A percentile compares a stretch with the other conserved stretches of the same genome.
Conservation (phyloP, 2,113 vertebrate genomes). For the Lepus europaeus region DNA sequence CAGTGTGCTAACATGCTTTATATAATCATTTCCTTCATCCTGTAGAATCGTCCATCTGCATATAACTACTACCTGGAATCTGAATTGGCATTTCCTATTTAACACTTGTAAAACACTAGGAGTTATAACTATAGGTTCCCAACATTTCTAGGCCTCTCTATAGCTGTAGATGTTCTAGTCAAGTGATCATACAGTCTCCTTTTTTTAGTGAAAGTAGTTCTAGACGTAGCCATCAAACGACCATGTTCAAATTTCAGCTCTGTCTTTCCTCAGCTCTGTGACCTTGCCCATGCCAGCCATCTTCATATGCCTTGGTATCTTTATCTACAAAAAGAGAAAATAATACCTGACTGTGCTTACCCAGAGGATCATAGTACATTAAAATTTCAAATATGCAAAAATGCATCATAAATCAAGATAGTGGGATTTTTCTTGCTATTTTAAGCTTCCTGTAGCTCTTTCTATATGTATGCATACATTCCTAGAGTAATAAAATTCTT, state of each 20-base stretch:
- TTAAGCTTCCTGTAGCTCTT: neutral
- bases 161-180: neutral
- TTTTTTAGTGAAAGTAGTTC: neutral
- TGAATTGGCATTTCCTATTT: neutral
- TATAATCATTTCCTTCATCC: slow-evolving; percentile 11
- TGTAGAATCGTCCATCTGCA: neutral
- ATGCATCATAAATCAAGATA: neutral
- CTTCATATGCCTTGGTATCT: neutral
- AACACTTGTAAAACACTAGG: neutral
- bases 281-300: neutral
- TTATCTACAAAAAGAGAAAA: neutral
- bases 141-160: neutral
- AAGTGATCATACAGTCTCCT: neutral
- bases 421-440: neutral
- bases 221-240: neutral
- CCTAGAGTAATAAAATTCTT: slow-evolving; percentile 50
- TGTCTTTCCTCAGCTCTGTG: neutral
- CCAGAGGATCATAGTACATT: neutral
- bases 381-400: neutral
- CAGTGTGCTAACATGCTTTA: neutral
- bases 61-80: neutral
- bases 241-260: slow-evolving; percentile 34
- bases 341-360: neutral
- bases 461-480: neutral
- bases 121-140: neutral